Evolutionary conservation across 2,113 vertebrate species (phyloP).

Genomic region (Stegastes partitus): DNA sequence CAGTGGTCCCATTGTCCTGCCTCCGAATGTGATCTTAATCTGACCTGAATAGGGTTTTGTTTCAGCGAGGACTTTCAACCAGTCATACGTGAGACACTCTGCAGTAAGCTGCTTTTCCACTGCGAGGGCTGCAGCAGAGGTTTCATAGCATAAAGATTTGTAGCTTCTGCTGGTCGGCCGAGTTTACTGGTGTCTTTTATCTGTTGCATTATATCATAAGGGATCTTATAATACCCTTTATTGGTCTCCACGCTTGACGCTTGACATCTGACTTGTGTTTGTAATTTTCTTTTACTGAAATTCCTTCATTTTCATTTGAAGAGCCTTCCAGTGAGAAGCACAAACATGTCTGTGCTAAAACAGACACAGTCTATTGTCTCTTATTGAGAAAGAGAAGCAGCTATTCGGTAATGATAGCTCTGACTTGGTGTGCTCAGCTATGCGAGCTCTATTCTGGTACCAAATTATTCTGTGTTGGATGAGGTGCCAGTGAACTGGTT

Average conservation of each 20-base stretch:
- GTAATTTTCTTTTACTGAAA: conserved; percentile 63
- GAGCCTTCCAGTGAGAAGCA: conserved; percentile 3
- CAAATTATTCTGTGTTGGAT: conserved; percentile 50
- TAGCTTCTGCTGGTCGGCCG: conserved; percentile 22
- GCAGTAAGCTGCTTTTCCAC: conserved; percentile 61
- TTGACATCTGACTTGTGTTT: conserved; percentile 40
- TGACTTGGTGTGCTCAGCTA: conserved; percentile 41
- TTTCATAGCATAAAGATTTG: conserved; percentile 39
- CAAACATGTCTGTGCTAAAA: conserved; percentile 40
- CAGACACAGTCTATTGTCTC: conserved; percentile 32
- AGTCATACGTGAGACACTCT: conserved; percentile 54
- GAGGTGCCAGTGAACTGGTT: conserved; percentile 43
- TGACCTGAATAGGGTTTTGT: conserved; percentile 78
- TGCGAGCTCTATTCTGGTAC: conserved; percentile 30
- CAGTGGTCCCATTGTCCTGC: conserved; percentile 75
- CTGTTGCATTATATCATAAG: conserved; percentile 38
- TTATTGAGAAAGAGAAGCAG: conserved; percentile 29
- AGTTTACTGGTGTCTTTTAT: conserved; percentile 56
- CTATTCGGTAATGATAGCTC: conserved; percentile 60
- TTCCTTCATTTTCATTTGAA: conserved; percentile 38
- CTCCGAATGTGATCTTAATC: conserved; percentile 82
- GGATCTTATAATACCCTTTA: conserved; percentile 48
- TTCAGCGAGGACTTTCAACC: conserved; percentile 72
- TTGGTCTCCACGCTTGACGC: conserved; percentile 23
- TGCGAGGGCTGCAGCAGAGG: conserved; percentile 33